phyloP scores from a whole-genome alignment of 2,797 vertebrate species.

The Chanos chanos region DNA sequence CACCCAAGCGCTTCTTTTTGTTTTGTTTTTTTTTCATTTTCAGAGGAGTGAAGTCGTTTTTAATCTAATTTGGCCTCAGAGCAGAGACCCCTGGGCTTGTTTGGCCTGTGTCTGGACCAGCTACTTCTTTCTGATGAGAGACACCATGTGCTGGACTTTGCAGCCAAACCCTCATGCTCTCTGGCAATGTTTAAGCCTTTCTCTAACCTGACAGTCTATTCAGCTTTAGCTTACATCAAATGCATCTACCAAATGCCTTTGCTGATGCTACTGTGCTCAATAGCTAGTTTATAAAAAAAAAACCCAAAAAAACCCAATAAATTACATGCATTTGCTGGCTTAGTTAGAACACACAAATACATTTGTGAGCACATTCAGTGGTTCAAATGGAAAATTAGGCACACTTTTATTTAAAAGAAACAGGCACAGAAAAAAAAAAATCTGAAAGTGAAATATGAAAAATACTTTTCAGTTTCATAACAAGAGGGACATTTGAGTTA shows the following conservation, averaged over 20 bases:
- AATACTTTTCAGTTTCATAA: neutral
- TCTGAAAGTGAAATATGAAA: neutral
- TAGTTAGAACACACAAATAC: no score
- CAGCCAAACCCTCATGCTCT: slow-evolving; percentile 2
- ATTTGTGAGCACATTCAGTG: no score
- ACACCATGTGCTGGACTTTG: slow-evolving; percentile 36
- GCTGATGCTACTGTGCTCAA: no score
- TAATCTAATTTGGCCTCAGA: slow-evolving; percentile 66
- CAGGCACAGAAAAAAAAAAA: no score
- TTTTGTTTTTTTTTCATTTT: slow-evolving; percentile 53
- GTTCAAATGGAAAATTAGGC: no score
- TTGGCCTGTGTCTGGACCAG: slow-evolving; percentile 50
- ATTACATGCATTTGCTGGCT: no score
- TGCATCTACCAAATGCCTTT: no score
- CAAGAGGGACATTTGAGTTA: slow-evolving; percentile 14
- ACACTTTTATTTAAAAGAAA: no score
- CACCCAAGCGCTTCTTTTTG: slow-evolving; percentile 46
- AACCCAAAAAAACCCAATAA: no score
- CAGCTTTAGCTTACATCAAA: no score
- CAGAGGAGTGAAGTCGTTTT: slow-evolving; percentile 53
- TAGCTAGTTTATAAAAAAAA: no score
- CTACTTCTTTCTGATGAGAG: slow-evolving; percentile 34
- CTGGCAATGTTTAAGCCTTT: slow-evolving; percentile 12
- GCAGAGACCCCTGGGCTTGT: slow-evolving; percentile 49
- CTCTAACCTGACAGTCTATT: neutral